Evolutionary conservation across 35 echinoderm and acorn worm genomes (phyloP), one percentile per base, ranked within the genome.

Genomic region (Acanthaster planci): DNA sequence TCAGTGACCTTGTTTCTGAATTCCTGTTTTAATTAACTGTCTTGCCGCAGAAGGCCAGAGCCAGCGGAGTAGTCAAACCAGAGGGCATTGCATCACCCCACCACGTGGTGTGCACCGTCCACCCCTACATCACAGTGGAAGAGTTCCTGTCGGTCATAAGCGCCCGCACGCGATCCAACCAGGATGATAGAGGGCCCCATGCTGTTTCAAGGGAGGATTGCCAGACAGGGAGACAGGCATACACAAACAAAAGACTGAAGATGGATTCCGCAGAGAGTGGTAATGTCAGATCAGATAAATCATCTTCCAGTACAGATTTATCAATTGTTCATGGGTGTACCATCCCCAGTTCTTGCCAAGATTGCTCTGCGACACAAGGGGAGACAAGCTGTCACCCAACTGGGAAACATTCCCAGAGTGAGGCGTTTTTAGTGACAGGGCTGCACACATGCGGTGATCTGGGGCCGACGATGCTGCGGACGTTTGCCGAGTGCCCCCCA

Each of bases 371-470:
- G 2, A 26, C 7, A 0, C 64, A 31, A 72, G 23, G 14, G 64
- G 34, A 34, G 10, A 27, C 21, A 14, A 36, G 7, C 26, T 29
- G 10, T 72, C 23, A 29, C 26, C 26, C 30, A 26, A 72, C 34
- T 10, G 64, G 64, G 34, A 26, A 30, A 26, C 30, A 29, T 34
- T 26, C 34, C 34, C 7, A 72, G 64, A 40, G 42, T 22, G 21
- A 47, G 17, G 31, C 80, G 38, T 97, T 97, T 80, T 31, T 83
- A 14, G 39, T 97, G 2, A 86, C 83, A 36, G 93, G 93, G 10
- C 77, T 97, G 6, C 93, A 97, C 67, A 97, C 93, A 5, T 97
- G 93, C 68, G 93, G 85, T 10, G 93, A 97, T 79, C 64, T 97
- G 12, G 93, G 79, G 1, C 93, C 93, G 7, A 97, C 93, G 23